Evolutionary conservation across 1,140 invertebrate genomes (phyloP), one percentile per base, ranked within the genome.

Genomic region (Oncopodura yosiiana): DNA sequence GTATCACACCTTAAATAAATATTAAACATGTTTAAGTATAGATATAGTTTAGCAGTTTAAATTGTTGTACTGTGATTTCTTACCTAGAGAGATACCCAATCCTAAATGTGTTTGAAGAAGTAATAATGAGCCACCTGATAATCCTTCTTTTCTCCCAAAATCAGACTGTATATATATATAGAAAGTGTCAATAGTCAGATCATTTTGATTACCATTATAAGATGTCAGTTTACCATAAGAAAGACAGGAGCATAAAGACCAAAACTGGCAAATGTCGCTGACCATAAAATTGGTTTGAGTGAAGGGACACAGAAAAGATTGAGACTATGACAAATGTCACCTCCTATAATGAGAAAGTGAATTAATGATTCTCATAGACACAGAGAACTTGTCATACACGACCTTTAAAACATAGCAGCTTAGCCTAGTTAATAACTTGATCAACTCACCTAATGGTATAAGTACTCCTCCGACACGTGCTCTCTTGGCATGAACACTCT

Each of bases 221-320:
- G 23, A 3, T 11, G 6, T 18, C 18, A 18, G 18, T 50, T 56
- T 39, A 64, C 62, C 58, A 64, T 60, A 4, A 64, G 62, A 59
- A 64, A 64, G 56, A 59, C 46, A 39, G 62, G 62, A 37, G 57
- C 49, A 37, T 58, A 61, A n/a, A 64, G 53, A 24, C 62, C 62
- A 39, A 58, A 61, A 29, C 56, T 58, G 24, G 58, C 30, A 41
- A 63, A 54, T 9, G 55, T 30, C 3, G 58, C 54, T 19, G 62
- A 60, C 62, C 58, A 63, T 12, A 63, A 50, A 27, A 63, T 30
- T 5, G 62, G 62, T 30, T 63, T 60, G 29, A 64, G 49, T 26
- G 56, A 34, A 16, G 58, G 58, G 41, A 64, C 54, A 44, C 62
- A 64, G 48, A 64, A 64, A 24, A 64, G 58, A 37, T 56, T 44